A percentile compares a stretch with the other conserved stretches of the same genome.
Conservation (phyloP, 2,888 invertebrate species). For the Rhynchonema sp. region DNA sequence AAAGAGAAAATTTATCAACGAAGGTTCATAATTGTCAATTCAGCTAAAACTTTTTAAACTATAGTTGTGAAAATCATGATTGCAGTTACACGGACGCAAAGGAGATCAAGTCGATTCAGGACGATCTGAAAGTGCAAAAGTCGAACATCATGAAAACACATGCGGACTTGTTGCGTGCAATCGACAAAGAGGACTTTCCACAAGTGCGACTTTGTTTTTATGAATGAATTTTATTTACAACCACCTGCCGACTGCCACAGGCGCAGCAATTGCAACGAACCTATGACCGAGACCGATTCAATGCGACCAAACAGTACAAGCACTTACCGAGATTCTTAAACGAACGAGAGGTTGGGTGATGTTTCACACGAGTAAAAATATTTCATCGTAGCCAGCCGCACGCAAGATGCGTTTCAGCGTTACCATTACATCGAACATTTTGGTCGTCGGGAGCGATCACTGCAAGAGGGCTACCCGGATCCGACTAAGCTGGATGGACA, state of each 20-base stretch:
- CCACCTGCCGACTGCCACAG: too few species aligned
- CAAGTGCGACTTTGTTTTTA: too few species aligned
- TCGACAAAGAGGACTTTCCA: neutral
- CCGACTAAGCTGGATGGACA: neutral
- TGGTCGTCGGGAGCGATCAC: neutral
- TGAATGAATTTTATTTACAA: too few species aligned
- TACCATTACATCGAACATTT: neutral
- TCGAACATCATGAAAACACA: neutral
- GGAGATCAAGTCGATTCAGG: neutral
- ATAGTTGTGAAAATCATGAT: too few species aligned
- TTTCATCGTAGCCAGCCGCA: too few species aligned
- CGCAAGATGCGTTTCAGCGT: neutral
- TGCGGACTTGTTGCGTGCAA: neutral
- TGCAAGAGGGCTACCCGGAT: neutral
- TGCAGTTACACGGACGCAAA: neutral
- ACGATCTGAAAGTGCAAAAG: neutral
- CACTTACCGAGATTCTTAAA: neutral
- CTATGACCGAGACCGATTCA: neutral
- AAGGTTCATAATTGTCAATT: neutral
- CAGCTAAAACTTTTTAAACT: too few species aligned
- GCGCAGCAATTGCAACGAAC: neutral
- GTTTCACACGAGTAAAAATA: too few species aligned
- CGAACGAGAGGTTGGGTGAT: neutral
- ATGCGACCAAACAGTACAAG: neutral
- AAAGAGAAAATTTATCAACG: neutral